These are phyloP conservation scores for Callimorpha dominula DNA, from an alignment of 2,888 invertebrate genomes.

Conservation along the genomic window DNA sequence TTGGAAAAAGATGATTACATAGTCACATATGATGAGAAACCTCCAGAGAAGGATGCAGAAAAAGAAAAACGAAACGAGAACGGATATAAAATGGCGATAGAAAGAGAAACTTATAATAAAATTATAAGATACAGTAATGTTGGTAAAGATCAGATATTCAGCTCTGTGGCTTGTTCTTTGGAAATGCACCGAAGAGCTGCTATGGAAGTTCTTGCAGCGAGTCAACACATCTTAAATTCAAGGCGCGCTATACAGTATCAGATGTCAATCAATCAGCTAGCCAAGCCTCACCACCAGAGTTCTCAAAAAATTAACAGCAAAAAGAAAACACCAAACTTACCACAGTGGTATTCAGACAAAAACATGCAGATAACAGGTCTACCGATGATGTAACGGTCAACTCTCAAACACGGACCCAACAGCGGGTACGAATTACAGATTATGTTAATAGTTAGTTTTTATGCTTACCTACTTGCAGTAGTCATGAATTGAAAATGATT, in stretches of 20 bases:
- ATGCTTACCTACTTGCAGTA: background rate
- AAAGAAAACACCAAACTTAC: no score
- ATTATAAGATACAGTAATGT: background rate
- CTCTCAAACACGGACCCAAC: background rate
- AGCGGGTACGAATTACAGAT: background rate
- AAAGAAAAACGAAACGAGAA: background rate
- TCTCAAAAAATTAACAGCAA: no score
- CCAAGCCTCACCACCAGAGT: no score
- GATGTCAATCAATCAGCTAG: background rate
- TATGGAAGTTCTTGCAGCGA: no score
- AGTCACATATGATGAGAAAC: background rate
- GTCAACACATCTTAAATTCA: background rate
- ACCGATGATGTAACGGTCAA: no score
- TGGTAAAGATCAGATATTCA: background rate
- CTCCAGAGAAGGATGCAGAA: background rate
- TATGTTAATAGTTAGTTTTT: background rate
- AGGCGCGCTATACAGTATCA: background rate
- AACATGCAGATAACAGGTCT: no score
- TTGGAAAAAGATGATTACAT: background rate
- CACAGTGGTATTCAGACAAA: no score
- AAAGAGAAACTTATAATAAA: background rate
- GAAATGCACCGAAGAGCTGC: no score
- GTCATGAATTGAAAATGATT: background rate
- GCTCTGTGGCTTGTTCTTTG: no score
- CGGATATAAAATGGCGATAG: background rate